Base-by-base conservation (phyloP, 2,797 vertebrate species). In the Takifugu rubripes region DNA sequence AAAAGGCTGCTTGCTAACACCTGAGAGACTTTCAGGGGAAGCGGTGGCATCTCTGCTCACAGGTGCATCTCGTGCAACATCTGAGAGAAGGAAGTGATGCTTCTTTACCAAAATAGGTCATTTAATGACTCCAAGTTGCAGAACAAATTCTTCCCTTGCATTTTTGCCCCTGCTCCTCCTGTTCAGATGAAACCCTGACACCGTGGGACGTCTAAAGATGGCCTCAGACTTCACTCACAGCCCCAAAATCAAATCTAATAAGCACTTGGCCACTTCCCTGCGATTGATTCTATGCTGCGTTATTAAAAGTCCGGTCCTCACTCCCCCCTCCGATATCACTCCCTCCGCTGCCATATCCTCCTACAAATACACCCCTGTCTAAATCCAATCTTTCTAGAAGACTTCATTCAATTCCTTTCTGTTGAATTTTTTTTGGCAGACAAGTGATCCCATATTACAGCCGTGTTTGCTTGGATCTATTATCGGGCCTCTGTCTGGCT, bases 261-360 rank as follows among this genome's bases (percentile, higher is more conserved):
- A 49, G 49, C 42, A 7, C 44, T 51, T 5, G 11, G n/a, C 36
- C 17, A 31, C 40, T 60, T 73, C 36, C 15, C 52, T 10, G 29
- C 25, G 25, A 47, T 15, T 52, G 42, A 61, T 27, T 64, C 61
- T 31, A 50, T 48, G 60, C 52, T 53, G 49, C 49, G 55, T 67
- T 66, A 78, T 81, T 83, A 70, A 47, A 55, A 84, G 59, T 77
- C 67, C 54, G 52, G 44, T 59, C 70, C 63, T 71, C 56, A 45
- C 72, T 72, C 53, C 43, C 73, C 59, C 58, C 27, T 51, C 16
- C 24, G 16, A 61, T 70, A 71, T 74, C 69, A 63, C 53, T 64
- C 43, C 46, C 12, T 14, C 45, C 59, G 54, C 55, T 59, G 56
- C 27, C 56, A 67, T 27, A 65, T 66, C 65, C 54, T 65, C 53